These are phyloP conservation scores for Antheraea pernyi DNA, from an alignment of 1,140 invertebrate species.

Conservation along the genomic window DNA sequence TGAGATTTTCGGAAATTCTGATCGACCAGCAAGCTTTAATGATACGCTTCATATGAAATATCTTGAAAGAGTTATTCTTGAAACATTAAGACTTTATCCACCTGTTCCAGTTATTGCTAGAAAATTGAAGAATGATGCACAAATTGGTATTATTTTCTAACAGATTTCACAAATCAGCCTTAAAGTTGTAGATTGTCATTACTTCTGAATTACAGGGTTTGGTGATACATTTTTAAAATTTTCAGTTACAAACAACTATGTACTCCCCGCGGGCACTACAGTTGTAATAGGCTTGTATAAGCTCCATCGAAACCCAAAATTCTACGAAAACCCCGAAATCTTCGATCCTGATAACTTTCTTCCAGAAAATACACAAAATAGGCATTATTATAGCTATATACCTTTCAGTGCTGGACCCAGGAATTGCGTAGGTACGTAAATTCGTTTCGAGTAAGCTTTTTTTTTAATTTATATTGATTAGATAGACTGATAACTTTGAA, in stretches of 20 bases:
- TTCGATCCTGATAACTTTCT: constrained; percentile 93
- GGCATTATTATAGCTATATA: constrained; percentile 92
- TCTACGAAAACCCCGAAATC: constrained; percentile 88
- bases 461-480: background rate
- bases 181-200: no score
- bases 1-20: constrained; percentile 89
- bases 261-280: constrained; percentile 83
- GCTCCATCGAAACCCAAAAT: constrained; percentile 85
- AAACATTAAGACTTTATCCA: constrained; percentile 90
- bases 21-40: constrained; percentile 86
- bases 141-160: constrained; percentile 45
- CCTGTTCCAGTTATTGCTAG: constrained; percentile 91
- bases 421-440: constrained; percentile 87
- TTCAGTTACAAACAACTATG: constrained; percentile 77
- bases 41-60: constrained; percentile 91
- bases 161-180: background rate
- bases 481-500: no score
- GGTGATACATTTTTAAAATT: background rate
- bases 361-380: constrained; percentile 85
- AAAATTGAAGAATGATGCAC: constrained; percentile 80
- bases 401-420: constrained; percentile 93
- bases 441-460: background rate
- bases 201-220: background rate
- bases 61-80: constrained; percentile 90
- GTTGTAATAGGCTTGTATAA: constrained; percentile 83